Conservation (phyloP, 2,113 vertebrate genomes). For the Brachyhypopomus gauderio region DNA sequence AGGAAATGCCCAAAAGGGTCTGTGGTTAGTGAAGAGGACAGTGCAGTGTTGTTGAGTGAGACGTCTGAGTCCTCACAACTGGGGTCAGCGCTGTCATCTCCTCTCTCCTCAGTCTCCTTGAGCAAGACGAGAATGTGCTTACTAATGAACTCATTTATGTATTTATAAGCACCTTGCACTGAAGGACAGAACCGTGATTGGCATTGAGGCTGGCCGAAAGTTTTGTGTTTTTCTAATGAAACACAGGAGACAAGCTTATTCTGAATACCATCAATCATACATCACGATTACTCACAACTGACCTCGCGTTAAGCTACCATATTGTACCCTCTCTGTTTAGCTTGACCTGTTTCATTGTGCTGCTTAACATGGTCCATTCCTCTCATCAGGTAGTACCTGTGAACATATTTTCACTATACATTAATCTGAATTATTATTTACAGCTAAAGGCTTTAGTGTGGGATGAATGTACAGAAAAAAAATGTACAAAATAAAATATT, state of each 20-base stretch:
- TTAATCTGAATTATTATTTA: neutral
- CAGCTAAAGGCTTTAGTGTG: neutral
- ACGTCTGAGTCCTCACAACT: constrained; percentile 6
- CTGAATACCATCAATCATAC: neutral
- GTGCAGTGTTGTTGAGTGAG: constrained; percentile 7
- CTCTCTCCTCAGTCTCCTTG: constrained; percentile 1
- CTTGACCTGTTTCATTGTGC: neutral
- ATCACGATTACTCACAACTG: neutral
- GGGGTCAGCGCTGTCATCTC: neutral
- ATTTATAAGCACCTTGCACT: constrained; percentile 2
- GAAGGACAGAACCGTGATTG: constrained; percentile 17
- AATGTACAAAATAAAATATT: no score
- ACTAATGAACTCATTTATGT: constrained; percentile 19
- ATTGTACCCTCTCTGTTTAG: neutral
- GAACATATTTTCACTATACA: neutral
- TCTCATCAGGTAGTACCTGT: constrained; percentile 24
- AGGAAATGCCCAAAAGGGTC: neutral
- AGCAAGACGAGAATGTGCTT: neutral
- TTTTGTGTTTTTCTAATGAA: no score
- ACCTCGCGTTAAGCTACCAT: neutral
- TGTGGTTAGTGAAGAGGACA: neutral
- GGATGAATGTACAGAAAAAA: no score
- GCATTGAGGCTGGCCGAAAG: no score
- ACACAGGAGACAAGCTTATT: constrained; percentile 1
- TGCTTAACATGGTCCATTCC: neutral